phyloP scores from a whole-genome alignment of 2,113 vertebrate genomes.

The Alaudala cheleensis region DNA sequence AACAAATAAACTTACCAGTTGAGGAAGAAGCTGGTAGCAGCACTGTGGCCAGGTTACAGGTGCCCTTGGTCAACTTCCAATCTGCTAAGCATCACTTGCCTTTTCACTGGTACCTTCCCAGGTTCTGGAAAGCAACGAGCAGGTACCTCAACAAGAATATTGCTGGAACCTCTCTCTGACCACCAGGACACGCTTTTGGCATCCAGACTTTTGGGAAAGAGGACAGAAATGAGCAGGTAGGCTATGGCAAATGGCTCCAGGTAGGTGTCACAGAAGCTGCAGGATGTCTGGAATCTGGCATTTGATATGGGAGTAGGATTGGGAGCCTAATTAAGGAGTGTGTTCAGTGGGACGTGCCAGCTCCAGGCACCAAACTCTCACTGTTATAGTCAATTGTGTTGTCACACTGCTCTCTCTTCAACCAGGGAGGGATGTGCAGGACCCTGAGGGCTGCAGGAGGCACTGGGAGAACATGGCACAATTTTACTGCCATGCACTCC shows the following conservation, averaged over 20 bases:
- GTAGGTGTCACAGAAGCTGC: accelerated
- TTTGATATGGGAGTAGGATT: not conserved
- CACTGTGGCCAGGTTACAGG: not conserved
- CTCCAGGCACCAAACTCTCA: not conserved
- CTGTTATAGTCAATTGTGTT: not conserved
- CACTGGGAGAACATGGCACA: not conserved
- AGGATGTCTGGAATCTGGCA: not conserved
- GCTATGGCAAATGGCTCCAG: not conserved
- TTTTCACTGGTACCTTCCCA: not conserved
- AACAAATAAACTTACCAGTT: not conserved
- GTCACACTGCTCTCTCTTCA: not conserved
- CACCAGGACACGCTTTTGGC: not conserved
- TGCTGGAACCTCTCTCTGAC: not conserved
- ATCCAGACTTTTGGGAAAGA: not conserved
- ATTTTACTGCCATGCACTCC: not conserved
- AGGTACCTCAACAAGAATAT: not conserved
- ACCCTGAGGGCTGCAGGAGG: not conserved
- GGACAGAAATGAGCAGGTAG: not conserved
- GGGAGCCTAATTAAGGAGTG: not conserved
- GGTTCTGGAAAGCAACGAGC: not conserved
- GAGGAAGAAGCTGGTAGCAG: not conserved
- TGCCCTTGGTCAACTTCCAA: not conserved
- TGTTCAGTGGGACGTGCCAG: not conserved
- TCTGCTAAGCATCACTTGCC: not conserved
- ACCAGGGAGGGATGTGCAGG: not conserved